A percentile compares a stretch with the other conserved stretches of the same genome.
These are phyloP conservation scores for Furcula furcula DNA, from an alignment of 2,888 invertebrate genomes.

Conservation along the genomic window DNA sequence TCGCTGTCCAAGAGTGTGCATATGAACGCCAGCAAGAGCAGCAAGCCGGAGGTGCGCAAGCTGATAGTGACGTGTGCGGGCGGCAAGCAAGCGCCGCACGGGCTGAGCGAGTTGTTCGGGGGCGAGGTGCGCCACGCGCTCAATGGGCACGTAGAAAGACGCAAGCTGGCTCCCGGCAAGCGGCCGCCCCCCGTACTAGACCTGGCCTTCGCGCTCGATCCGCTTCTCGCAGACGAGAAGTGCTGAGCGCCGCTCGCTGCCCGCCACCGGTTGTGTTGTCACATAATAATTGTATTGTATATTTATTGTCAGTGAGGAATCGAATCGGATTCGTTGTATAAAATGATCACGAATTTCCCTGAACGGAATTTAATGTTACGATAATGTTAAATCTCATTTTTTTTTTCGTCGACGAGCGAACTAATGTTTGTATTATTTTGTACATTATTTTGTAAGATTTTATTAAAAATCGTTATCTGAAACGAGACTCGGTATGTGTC, in stretches of 20 bases:
- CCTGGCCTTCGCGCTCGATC: constrained; percentile 70
- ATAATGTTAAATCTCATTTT: constrained; percentile 72
- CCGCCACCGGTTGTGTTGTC: constrained; percentile 72
- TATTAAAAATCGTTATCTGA: constrained; percentile 62
- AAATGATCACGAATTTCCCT: constrained; percentile 66
- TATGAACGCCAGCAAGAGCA: constrained; percentile 66
- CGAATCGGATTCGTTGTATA: constrained; percentile 58
- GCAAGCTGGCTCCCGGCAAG: constrained; percentile 44
- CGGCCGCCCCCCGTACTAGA: constrained; percentile 55
- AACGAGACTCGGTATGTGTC: constrained; percentile 50
- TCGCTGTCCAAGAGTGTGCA: constrained; percentile 70
- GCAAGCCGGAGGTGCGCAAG: constrained; percentile 74
- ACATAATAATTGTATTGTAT: constrained; percentile 70
- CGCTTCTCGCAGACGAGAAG: constrained; percentile 75
- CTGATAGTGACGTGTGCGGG: constrained; percentile 61
- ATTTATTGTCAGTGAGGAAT: constrained; percentile 75
- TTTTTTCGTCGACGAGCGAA: constrained; percentile 55
- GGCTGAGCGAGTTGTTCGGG: constrained; percentile 60
- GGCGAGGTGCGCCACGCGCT: constrained; percentile 47
- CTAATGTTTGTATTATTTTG: constrained; percentile 80
- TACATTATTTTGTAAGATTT: constrained; percentile 79
- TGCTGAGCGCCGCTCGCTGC: constrained; percentile 57
- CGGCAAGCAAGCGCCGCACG: constrained; percentile 23
- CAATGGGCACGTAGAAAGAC: constrained; percentile 53
- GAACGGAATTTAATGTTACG: constrained; percentile 59